A percentile compares a stretch with the other conserved stretches of the same genome.
Conservation (phyloP, 2,888 invertebrate species). For the Drosophila birchii region DNA sequence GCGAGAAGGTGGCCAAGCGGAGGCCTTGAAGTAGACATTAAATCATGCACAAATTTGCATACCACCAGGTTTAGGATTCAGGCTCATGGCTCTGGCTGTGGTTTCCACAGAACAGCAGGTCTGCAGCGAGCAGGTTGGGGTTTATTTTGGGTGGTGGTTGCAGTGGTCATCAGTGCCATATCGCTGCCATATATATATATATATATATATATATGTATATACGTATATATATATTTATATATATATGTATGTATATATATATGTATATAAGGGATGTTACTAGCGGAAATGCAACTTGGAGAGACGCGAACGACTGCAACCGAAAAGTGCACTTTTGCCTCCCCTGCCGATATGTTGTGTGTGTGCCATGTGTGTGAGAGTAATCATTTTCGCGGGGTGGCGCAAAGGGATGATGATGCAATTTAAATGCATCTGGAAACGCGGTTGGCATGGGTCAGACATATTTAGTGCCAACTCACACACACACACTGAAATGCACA, state of each 20-base stretch:
- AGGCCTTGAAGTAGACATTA: slow-evolving; percentile 60
- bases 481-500: slow-evolving; percentile 10
- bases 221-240: slow-evolving; percentile 74
- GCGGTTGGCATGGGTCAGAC: slow-evolving; percentile 62
- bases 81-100: slow-evolving; percentile 16
- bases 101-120: slow-evolving; percentile 9
- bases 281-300: slow-evolving; percentile 60
- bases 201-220: slow-evolving; percentile 69
- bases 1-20: slow-evolving; percentile 7
- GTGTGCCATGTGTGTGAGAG: slow-evolving; percentile 11
- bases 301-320: slow-evolving; percentile 41
- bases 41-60: slow-evolving; percentile 64
- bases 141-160: slow-evolving; percentile 39
- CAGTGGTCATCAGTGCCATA: slow-evolving; percentile 48
- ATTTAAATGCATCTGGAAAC: slow-evolving; percentile 31
- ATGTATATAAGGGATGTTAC: slow-evolving; percentile 75
- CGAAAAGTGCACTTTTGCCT: slow-evolving; percentile 60
- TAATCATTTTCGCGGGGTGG: slow-evolving; percentile 27
- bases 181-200: slow-evolving; percentile 64
- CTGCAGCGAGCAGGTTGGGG: slow-evolving; percentile 11
- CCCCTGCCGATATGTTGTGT: slow-evolving; percentile 5
- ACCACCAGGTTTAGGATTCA: slow-evolving; percentile 37
- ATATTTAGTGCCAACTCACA: slow-evolving; percentile 48
- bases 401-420: slow-evolving; percentile 38
- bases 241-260: slow-evolving; percentile 73